Conservation (phyloP, 2,888 invertebrate species). For the Meloe dianella region DNA sequence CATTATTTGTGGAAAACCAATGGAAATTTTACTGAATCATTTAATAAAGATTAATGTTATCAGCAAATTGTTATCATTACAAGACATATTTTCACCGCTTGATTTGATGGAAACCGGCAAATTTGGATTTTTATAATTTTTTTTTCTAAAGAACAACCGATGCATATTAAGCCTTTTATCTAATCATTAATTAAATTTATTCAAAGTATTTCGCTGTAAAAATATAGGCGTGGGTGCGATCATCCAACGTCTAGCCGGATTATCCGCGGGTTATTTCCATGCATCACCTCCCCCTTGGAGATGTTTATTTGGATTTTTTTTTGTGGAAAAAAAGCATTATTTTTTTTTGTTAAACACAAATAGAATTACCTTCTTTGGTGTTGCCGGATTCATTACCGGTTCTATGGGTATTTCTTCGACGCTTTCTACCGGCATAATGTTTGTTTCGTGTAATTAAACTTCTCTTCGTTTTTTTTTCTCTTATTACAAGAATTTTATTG, state of each 20-base stretch:
- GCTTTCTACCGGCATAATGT: background rate
- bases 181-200: background rate
- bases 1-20: background rate
- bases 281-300: background rate
- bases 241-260: background rate
- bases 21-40: background rate
- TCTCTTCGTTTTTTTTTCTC: background rate
- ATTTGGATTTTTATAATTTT: background rate
- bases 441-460: background rate
- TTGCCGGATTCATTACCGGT: background rate
- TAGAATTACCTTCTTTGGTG: background rate
- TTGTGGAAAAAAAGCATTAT: background rate
- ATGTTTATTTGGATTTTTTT: background rate
- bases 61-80: background rate
- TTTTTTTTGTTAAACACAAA: background rate
- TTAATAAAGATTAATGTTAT: background rate
- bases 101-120: background rate
- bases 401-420: background rate
- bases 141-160: no score
- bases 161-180: background rate
- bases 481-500: background rate
- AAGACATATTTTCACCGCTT: background rate
- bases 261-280: background rate
- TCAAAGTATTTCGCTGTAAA: background rate
- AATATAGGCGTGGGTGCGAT: background rate